Percentiles rank a stretch among this genome's conserved stretches.
phyloP scores from a whole-genome alignment of 2,888 invertebrate species.

The Cerceris ruficornis region DNA sequence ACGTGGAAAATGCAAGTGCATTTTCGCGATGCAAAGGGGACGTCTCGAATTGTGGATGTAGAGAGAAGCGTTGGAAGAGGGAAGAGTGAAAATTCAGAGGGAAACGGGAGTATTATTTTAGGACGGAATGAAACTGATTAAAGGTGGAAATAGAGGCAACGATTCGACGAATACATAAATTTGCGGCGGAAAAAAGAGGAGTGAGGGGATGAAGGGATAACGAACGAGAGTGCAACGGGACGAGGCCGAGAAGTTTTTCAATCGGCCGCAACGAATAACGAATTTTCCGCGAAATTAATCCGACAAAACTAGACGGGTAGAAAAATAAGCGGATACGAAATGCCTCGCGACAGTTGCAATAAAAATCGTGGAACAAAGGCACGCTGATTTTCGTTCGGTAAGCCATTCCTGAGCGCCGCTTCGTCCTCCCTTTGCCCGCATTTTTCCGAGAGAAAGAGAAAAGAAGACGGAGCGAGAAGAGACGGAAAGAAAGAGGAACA shows the following conservation, averaged over 20 bases:
- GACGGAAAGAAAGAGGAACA: neutral
- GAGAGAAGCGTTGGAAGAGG: too few species aligned
- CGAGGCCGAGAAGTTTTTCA: too few species aligned
- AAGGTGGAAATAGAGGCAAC: neutral
- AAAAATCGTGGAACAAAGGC: slow-evolving; percentile 32
- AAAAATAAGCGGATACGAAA: slow-evolving; percentile 2
- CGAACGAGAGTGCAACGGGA: too few species aligned
- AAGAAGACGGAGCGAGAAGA: neutral
- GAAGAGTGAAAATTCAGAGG: too few species aligned
- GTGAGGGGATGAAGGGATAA: too few species aligned
- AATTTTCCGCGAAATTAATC: slow-evolving; percentile 29
- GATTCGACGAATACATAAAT: neutral
- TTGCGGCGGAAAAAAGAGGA: too few species aligned
- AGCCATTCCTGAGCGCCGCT: slow-evolving; percentile 15
- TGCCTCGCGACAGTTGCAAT: slow-evolving; percentile 10
- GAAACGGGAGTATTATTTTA: too few species aligned
- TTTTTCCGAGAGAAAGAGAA: slow-evolving; percentile 18
- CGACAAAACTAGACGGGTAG: slow-evolving; percentile 8
- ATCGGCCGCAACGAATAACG: slow-evolving; percentile 3
- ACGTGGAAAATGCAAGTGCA: too few species aligned
- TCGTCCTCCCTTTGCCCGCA: slow-evolving; percentile 20
- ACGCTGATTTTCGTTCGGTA: slow-evolving; percentile 39
- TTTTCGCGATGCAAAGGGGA: too few species aligned
- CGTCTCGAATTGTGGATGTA: too few species aligned
- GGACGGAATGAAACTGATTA: neutral